Conservation (phyloP, 2,113 vertebrate genomes). For the Bolborhynchus lineola region DNA sequence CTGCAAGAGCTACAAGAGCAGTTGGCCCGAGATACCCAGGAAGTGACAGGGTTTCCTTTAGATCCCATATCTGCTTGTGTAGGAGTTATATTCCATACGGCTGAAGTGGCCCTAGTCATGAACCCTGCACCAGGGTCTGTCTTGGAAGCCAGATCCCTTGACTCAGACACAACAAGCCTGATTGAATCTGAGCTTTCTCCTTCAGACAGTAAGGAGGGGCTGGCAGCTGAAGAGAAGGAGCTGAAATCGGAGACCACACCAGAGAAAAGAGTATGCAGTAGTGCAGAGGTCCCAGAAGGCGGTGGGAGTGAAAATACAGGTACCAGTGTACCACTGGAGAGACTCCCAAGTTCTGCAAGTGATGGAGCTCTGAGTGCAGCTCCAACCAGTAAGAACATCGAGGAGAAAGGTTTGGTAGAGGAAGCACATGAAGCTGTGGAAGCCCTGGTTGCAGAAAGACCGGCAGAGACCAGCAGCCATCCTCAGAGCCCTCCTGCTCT, state of each 20-base stretch:
- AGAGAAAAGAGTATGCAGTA: slow-evolving; percentile 45
- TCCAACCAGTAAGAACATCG: neutral
- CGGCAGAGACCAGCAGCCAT: neutral
- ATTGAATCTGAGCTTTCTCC: slow-evolving; percentile 83
- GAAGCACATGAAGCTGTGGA: slow-evolving; percentile 86
- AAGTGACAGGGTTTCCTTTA: slow-evolving; percentile 61
- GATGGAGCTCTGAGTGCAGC: neutral
- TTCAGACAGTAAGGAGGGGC: slow-evolving; percentile 72
- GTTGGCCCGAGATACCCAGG: slow-evolving; percentile 77
- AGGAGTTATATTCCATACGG: slow-evolving; percentile 80
- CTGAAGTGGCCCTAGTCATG: slow-evolving; percentile 87
- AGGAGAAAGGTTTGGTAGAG: slow-evolving; percentile 77
- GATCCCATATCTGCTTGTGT: slow-evolving; percentile 77
- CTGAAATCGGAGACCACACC: slow-evolving; percentile 63
- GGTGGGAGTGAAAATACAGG: slow-evolving; percentile 51
- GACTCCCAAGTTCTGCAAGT: slow-evolving; percentile 7
- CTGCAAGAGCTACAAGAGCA: slow-evolving; percentile 84
- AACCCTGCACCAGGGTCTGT: slow-evolving; percentile 65
- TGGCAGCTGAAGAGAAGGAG: slow-evolving; percentile 35
- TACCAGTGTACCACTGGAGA: neutral
- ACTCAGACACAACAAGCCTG: slow-evolving; percentile 89
- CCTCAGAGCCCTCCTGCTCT: slow-evolving; percentile 24
- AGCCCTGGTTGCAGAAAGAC: slow-evolving; percentile 60
- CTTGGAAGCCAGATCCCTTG: slow-evolving; percentile 76
- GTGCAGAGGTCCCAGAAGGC: slow-evolving; percentile 65